A percentile compares a stretch with the other conserved stretches of the same genome.
Evolutionary conservation across 2,113 vertebrate genomes (phyloP).

Genomic region (Microtus montanus): DNA sequence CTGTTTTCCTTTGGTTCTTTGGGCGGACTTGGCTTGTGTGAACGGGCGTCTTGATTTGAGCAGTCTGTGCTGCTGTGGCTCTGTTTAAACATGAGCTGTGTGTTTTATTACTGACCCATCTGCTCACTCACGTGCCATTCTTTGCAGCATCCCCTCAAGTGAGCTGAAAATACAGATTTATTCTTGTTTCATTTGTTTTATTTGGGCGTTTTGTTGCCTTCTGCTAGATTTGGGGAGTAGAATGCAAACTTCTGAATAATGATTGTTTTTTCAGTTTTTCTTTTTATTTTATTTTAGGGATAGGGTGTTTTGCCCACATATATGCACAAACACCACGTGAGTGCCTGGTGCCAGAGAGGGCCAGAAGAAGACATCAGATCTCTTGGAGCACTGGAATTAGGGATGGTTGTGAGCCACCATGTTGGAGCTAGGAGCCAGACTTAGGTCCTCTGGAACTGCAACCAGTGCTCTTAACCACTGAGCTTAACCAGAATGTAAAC

Average conservation of each 20-base stretch:
- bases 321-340: background rate
- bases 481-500: background rate
- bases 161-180: background rate
- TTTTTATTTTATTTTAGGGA: background rate
- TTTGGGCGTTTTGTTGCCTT: background rate
- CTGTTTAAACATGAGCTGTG: rapidly evolving
- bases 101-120: background rate
- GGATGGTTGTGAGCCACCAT: background rate
- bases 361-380: background rate
- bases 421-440: background rate
- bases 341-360: background rate
- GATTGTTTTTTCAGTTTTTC: background rate
- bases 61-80: background rate
- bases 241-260: background rate
- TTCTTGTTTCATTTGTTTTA: background rate
- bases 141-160: background rate
- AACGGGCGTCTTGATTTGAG: background rate
- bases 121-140: rapidly evolving
- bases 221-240: background rate
- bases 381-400: background rate
- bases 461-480: background rate
- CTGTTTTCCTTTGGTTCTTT: background rate
- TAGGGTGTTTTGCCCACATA: background rate
- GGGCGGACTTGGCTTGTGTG: background rate
- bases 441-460: background rate